Conservation (phyloP, 2,113 vertebrate species). For the Phocoena phocoena region DNA sequence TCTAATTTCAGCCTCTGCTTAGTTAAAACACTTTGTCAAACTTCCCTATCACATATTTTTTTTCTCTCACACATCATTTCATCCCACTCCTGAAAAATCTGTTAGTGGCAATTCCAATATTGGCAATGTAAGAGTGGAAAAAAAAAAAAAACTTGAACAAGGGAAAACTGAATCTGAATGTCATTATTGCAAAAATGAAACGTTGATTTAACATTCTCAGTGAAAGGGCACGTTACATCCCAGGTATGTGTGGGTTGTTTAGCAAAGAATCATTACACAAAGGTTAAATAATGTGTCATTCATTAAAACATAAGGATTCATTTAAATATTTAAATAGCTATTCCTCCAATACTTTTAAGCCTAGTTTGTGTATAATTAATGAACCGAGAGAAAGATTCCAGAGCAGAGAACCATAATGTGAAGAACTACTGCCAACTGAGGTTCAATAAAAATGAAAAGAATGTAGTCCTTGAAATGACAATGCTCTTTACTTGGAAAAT, state of each 20-base stretch:
- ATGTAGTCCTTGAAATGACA: conserved; percentile 4
- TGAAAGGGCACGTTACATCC: neutral
- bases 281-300: conserved; percentile 21
- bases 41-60: conserved; percentile 65
- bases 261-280: conserved; percentile 28
- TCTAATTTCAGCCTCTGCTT: conserved; percentile 70
- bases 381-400: conserved; percentile 33
- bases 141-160: conserved; percentile 45
- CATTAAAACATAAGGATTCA: conserved; percentile 22
- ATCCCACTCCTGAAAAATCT: conserved; percentile 72
- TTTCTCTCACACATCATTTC: conserved; percentile 64
- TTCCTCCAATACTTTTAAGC: conserved; percentile 8
- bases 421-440: neutral
- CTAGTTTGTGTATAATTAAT: conserved; percentile 17
- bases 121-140: conserved; percentile 52
- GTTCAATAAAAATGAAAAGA: neutral
- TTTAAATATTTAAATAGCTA: conserved; percentile 36
- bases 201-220: neutral
- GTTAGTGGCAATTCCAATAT: conserved; percentile 69
- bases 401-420: neutral
- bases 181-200: conserved; percentile 57
- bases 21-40: conserved; percentile 74
- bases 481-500: neutral
- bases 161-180: conserved; percentile 62
- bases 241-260: neutral